Conservation (phyloP, 1,140 invertebrate genomes). For the Platorchestia sp. region DNA sequence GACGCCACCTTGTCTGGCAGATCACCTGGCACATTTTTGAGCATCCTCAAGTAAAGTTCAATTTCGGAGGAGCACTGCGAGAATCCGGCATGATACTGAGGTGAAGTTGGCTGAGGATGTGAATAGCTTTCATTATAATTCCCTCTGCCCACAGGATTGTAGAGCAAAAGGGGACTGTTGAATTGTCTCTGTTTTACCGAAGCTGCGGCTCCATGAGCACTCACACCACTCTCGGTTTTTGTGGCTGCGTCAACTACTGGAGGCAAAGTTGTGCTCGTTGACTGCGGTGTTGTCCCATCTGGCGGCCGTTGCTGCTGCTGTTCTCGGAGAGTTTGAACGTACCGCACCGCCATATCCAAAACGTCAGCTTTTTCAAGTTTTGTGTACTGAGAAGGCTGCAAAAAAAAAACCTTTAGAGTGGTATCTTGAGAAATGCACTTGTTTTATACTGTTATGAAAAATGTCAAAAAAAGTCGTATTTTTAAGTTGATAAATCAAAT, state of each 20-base stretch:
- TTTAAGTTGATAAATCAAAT: no score
- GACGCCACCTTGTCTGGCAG: slow-evolving; percentile 24
- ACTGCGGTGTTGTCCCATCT: background rate
- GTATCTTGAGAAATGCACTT: no score
- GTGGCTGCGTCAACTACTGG: background rate
- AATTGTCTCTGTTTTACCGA: background rate
- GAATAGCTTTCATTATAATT: background rate
- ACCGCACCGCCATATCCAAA: slow-evolving; percentile 32
- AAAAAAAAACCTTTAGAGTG: slow-evolving; percentile 1
- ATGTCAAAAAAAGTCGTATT: no score
- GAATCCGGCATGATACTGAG: slow-evolving; percentile 15
- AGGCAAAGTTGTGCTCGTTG: background rate
- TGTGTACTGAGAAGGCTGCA: slow-evolving; percentile 30
- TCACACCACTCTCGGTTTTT: background rate
- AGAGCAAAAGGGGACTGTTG: background rate
- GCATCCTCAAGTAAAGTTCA: slow-evolving; percentile 12
- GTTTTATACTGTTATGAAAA: no score
- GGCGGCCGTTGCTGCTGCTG: background rate
- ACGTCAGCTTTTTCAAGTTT: slow-evolving; percentile 33
- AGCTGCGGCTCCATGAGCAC: background rate
- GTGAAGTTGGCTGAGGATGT: background rate
- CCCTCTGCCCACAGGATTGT: background rate
- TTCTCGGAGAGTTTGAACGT: slow-evolving; percentile 9
- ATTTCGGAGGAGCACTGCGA: slow-evolving; percentile 36
- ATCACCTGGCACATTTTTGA: slow-evolving; percentile 18